Percentiles rank a stretch among this genome's conserved stretches.
phyloP scores from a whole-genome alignment of 2,888 invertebrate genomes.

The Acanthoscelides obtectus region DNA sequence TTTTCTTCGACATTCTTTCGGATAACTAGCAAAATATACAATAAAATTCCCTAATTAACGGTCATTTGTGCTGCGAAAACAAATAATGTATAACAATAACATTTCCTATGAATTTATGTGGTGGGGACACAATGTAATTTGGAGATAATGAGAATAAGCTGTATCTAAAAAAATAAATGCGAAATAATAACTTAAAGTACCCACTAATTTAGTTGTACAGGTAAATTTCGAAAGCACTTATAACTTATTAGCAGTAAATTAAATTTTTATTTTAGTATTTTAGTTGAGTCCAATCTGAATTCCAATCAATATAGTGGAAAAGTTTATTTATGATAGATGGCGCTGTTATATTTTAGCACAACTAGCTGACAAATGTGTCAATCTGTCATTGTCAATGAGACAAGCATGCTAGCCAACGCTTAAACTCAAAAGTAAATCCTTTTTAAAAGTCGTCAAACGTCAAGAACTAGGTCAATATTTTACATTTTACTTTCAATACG shows the following conservation, averaged over 20 bases:
- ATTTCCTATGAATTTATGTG: neutral
- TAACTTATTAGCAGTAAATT: conserved; percentile 5
- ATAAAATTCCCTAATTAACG: neutral
- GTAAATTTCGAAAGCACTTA: neutral
- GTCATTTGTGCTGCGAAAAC: neutral
- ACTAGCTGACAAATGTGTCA: neutral
- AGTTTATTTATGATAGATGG: conserved; percentile 9
- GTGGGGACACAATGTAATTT: neutral
- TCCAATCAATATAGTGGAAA: conserved; percentile 20
- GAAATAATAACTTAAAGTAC: conserved; percentile 19
- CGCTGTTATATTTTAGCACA: no score
- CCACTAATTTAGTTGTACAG: conserved; percentile 6
- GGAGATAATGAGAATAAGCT: neutral
- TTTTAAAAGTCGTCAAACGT: conserved; percentile 21
- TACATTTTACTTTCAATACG: conserved; percentile 33
- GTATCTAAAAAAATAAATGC: neutral
- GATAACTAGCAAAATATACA: neutral
- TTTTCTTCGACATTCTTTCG: conserved; percentile 30
- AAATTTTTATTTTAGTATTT: conserved; percentile 9
- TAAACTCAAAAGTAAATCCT: neutral
- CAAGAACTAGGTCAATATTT: conserved; percentile 37
- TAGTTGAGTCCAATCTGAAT: conserved; percentile 3
- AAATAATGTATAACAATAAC: neutral
- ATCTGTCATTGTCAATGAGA: no score
- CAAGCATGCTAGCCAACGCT: neutral